phyloP scores from a whole-genome alignment of 2,797 vertebrate genomes.

The Hippocampus kuda region DNA sequence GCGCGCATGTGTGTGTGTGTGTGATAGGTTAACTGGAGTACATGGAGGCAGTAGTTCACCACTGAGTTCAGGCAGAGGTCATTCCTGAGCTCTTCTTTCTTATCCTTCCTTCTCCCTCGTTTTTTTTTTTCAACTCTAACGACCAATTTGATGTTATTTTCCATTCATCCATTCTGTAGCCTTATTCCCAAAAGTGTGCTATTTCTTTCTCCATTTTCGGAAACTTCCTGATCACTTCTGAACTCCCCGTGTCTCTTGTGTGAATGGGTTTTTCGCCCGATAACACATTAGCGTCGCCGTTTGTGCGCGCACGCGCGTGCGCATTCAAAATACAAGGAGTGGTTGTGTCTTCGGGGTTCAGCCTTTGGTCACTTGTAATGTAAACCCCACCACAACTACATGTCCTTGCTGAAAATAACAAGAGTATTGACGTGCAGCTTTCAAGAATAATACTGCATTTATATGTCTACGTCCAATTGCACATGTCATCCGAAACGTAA shows the following conservation, averaged over 20 bases:
- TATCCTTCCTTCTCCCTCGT: slow-evolving; percentile 1
- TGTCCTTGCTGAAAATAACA: slow-evolving; percentile 3
- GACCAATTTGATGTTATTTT: not conserved
- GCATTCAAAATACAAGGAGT: slow-evolving; percentile 19
- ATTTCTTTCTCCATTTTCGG: not conserved
- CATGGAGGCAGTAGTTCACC: slow-evolving; percentile 58
- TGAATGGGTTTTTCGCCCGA: slow-evolving; percentile 12
- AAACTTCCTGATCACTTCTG: slow-evolving; percentile 5
- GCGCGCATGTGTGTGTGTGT: slow-evolving; percentile 17
- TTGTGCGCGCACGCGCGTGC: slow-evolving; percentile 4
- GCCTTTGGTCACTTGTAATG: slow-evolving; percentile 27
- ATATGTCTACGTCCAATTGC: not conserved
- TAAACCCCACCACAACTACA: slow-evolving; percentile 16
- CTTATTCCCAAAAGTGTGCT: not conserved
- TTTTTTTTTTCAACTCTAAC: not conserved
- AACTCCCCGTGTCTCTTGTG: slow-evolving; percentile 9
- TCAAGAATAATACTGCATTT: not conserved
- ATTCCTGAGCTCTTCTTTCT: slow-evolving; percentile 12
- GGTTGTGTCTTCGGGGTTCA: slow-evolving; percentile 35
- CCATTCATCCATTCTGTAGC: not conserved
- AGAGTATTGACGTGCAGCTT: not conserved
- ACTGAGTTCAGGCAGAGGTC: slow-evolving; percentile 56
- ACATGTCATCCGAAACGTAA: not conserved
- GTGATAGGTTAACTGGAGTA: slow-evolving; percentile 51
- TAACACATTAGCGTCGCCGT: slow-evolving; percentile 14